Evolutionary conservation across 1,140 invertebrate species (phyloP).

Genomic region (Drosophila rufa): DNA sequence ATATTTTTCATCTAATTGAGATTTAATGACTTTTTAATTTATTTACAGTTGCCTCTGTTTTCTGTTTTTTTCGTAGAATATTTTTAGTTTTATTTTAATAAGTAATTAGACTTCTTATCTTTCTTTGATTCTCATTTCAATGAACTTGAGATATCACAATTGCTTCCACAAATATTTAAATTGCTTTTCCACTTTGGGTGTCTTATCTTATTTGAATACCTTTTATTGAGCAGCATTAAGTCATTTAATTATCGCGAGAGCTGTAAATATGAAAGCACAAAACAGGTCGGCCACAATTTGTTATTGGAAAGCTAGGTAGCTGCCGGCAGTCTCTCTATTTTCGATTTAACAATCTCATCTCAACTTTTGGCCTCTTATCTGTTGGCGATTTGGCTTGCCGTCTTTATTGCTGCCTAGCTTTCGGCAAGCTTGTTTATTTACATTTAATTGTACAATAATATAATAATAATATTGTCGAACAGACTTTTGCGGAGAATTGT

Average conservation of each 20-base stretch:
- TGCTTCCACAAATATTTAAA: conserved; percentile 15
- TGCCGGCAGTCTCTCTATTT: conserved; percentile 8
- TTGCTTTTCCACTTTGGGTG: background rate
- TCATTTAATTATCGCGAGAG: background rate
- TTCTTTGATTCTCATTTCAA: background rate
- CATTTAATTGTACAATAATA: conserved; percentile 67
- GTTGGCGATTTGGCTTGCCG: conserved; percentile 26
- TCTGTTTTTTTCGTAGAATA: background rate
- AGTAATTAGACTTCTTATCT: conserved; percentile 4
- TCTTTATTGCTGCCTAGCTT: conserved; percentile 39
- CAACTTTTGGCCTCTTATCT: conserved; percentile 44
- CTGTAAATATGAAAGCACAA: background rate
- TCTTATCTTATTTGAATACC: conserved; percentile 1
- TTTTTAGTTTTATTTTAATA: background rate
- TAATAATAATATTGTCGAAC: conserved; percentile 70
- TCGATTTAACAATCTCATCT: conserved; percentile 21
- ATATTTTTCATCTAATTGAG: conserved; percentile 6
- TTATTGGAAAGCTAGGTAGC: conserved; percentile 13
- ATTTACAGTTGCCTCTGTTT: background rate
- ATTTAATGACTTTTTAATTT: conserved; percentile 18
- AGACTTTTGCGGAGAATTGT: conserved; percentile 51
- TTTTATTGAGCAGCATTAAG: conserved; percentile 1
- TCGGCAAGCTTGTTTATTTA: conserved; percentile 56
- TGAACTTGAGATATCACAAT: background rate
- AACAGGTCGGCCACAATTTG: conserved; percentile 8